Percentiles rank a stretch among this genome's conserved stretches.
These are phyloP conservation scores for Oreotrochilus melanogaster DNA, from an alignment of 2,113 vertebrate species.

Conservation along the genomic window DNA sequence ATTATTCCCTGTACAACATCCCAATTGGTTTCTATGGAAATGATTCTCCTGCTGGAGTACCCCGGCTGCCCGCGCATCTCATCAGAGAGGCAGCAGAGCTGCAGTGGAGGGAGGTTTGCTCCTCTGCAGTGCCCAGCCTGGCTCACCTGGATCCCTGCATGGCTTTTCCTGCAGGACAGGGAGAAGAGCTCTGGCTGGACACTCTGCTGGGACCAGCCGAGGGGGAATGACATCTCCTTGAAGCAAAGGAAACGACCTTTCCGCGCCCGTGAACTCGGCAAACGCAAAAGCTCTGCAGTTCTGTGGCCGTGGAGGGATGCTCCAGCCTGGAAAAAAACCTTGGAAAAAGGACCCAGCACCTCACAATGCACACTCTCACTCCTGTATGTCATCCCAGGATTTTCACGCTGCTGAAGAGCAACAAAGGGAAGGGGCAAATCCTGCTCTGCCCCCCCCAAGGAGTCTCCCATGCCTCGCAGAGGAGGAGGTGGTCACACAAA, in stretches of 20 bases:
- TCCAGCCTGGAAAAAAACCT: background rate
- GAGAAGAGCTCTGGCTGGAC: background rate
- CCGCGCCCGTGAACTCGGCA: background rate
- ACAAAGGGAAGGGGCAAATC: background rate
- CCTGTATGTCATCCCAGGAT: fast-evolving
- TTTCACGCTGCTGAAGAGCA: background rate
- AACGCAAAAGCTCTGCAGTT: fast-evolving
- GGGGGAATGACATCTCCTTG: background rate
- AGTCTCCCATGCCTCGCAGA: background rate
- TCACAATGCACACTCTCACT: fast-evolving
- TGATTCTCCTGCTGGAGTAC: conserved; percentile 44
- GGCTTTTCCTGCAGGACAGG: background rate
- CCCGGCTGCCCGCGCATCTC: background rate
- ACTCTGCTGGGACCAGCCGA: fast-evolving
- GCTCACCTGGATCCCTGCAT: background rate
- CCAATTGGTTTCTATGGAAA: conserved; percentile 77
- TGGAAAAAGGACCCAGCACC: background rate
- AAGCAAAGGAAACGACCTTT: background rate
- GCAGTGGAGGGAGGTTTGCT: background rate
- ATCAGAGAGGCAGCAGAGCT: conserved; percentile 17
- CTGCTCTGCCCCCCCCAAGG: background rate
- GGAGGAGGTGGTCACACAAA: background rate
- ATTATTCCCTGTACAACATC: conserved; percentile 34
- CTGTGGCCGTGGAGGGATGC: fast-evolving
- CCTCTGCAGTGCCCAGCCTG: background rate